A percentile compares a stretch with the other conserved stretches of the same genome.
Conservation (phyloP, 2,888 invertebrate species). For the Limnephilus rhombicus region DNA sequence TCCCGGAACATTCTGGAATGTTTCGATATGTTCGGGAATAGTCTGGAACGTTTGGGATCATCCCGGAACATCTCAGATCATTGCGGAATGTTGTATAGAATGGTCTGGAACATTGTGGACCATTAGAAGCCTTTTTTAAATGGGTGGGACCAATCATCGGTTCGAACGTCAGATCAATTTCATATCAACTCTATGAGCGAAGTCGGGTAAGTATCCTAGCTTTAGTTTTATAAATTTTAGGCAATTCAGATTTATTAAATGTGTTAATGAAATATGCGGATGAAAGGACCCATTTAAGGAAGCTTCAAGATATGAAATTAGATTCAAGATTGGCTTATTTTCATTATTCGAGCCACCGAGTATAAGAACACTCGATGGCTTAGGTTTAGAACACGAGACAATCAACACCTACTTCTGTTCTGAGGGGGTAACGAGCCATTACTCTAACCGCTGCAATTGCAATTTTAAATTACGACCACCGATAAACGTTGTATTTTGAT, state of each 20-base stretch:
- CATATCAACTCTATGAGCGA: no score
- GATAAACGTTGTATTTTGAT: not conserved
- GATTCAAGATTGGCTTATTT: not conserved
- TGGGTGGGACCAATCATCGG: no score
- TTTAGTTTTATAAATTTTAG: not conserved
- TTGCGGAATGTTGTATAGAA: no score
- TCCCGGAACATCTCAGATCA: no score
- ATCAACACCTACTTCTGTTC: not conserved
- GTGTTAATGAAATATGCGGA: no score
- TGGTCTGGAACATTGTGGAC: no score
- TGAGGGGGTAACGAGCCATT: not conserved
- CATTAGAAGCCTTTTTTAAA: no score
- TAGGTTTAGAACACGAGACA: not conserved
- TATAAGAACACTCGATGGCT: not conserved
- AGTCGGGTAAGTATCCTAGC: no score
- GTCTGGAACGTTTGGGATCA: no score
- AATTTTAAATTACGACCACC: not conserved
- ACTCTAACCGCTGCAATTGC: not conserved
- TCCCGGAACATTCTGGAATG: no score
- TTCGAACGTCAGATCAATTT: no score
- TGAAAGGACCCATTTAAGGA: not conserved
- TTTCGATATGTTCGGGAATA: no score
- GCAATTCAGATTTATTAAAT: not conserved
- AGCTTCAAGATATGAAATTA: not conserved
- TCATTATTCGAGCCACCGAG: not conserved